These are phyloP conservation scores for Astreopora myriophthalma DNA, from an alignment of 64 coral and sea anemone species.

Conservation along the genomic window DNA sequence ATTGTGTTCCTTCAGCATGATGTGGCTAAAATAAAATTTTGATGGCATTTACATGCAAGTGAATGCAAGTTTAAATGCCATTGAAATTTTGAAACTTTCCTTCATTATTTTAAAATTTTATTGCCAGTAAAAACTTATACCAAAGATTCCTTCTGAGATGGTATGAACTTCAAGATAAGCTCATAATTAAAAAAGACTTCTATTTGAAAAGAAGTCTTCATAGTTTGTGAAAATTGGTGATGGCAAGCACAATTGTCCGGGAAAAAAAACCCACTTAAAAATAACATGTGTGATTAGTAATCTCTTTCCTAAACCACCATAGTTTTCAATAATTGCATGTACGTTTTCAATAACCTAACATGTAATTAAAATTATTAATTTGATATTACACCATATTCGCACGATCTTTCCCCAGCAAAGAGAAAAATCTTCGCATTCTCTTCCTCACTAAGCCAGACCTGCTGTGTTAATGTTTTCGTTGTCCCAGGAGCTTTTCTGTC, in stretches of 20 bases:
- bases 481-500: conserved; percentile 2
- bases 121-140: background rate
- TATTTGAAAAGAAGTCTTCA: no score
- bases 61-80: background rate
- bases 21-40: background rate
- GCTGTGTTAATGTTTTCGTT: conserved; percentile 6
- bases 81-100: background rate
- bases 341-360: no score
- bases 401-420: background rate
- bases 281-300: no score
- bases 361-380: background rate
- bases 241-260: no score
- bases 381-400: background rate
- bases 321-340: no score
- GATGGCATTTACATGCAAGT: background rate
- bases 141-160: background rate
- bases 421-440: conserved; percentile 12
- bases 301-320: no score
- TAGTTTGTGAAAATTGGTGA: no score
- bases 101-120: no score
- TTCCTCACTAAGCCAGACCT: conserved; percentile 42
- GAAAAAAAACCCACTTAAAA: no score
- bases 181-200: no score
- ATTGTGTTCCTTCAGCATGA: background rate
- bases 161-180: background rate